phyloP scores from a whole-genome alignment of 2,888 invertebrate species.

The Orthonychiurus folsomi region DNA sequence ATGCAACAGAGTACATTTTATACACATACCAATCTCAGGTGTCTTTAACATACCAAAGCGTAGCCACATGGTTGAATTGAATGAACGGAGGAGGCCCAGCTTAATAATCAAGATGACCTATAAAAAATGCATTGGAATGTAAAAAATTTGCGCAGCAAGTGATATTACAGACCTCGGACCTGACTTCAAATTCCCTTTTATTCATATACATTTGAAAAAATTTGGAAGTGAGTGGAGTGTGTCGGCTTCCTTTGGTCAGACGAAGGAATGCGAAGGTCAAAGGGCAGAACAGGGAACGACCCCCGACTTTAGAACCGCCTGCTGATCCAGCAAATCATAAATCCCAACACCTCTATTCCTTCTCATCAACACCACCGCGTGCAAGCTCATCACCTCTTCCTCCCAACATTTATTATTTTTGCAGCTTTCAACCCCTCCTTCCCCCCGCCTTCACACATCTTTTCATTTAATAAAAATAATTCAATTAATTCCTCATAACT shows the following conservation, averaged over 20 bases:
- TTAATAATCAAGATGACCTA: no score
- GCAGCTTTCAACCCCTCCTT: slow-evolving; percentile 19
- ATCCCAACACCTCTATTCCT: slow-evolving; percentile 35
- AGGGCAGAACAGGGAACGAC: slow-evolving; percentile 30
- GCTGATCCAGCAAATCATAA: slow-evolving; percentile 36
- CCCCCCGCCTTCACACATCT: neutral
- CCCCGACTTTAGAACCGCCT: slow-evolving; percentile 36
- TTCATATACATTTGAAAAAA: slow-evolving; percentile 13
- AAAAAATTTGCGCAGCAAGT: slow-evolving; percentile 39
- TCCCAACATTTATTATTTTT: slow-evolving; percentile 38
- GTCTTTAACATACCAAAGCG: no score
- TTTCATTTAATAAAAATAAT: neutral
- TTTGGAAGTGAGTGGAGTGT: neutral
- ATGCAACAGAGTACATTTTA: no score
- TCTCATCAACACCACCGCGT: slow-evolving; percentile 39
- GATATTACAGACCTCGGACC: slow-evolving; percentile 12
- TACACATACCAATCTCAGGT: no score
- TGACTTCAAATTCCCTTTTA: slow-evolving; percentile 8
- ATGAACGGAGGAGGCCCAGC: no score
- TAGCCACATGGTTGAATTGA: no score
- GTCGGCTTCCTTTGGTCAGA: slow-evolving; percentile 35
- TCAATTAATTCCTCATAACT: neutral
- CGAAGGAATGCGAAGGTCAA: slow-evolving; percentile 35
- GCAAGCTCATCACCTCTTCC: no score
- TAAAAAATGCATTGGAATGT: slow-evolving; percentile 27